These are phyloP conservation scores for Nasonovia ribisnigri DNA, from an alignment of 2,888 invertebrate species.

Conservation along the genomic window DNA sequence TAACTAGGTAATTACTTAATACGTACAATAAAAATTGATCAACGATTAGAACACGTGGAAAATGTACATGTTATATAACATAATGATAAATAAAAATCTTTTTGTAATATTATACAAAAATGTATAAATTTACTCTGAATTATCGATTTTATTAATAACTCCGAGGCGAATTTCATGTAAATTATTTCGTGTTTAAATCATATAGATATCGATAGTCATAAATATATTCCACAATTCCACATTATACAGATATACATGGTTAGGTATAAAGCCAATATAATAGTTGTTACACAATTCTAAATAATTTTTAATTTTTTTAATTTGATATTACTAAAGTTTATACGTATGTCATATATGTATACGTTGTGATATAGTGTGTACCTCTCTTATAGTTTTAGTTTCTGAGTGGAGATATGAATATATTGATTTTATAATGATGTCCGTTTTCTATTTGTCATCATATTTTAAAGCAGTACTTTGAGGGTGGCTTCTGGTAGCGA, in stretches of 20 bases:
- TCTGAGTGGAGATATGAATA: neutral
- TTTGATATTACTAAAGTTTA: neutral
- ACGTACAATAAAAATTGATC: neutral
- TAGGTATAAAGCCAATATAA: neutral
- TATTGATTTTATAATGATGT: neutral
- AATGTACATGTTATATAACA: neutral
- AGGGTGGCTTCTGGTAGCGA: neutral
- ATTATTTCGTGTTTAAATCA: neutral
- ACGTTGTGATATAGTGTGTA: neutral
- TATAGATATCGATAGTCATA: neutral
- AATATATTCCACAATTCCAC: neutral
- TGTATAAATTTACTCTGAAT: neutral
- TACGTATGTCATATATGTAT: neutral
- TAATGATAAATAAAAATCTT: neutral
- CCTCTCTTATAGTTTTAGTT: neutral
- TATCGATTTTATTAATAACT: neutral
- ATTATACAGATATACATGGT: neutral
- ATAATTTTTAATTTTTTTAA: neutral
- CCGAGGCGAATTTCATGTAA: neutral
- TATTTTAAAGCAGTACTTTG: neutral
- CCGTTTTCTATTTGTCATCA: neutral
- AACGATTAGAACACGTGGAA: neutral
- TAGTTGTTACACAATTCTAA: neutral
- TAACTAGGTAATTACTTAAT: slow-evolving; percentile 5
- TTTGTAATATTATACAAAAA: neutral